Conservation (phyloP, 2,888 invertebrate species). For the Papilio elwesi region DNA sequence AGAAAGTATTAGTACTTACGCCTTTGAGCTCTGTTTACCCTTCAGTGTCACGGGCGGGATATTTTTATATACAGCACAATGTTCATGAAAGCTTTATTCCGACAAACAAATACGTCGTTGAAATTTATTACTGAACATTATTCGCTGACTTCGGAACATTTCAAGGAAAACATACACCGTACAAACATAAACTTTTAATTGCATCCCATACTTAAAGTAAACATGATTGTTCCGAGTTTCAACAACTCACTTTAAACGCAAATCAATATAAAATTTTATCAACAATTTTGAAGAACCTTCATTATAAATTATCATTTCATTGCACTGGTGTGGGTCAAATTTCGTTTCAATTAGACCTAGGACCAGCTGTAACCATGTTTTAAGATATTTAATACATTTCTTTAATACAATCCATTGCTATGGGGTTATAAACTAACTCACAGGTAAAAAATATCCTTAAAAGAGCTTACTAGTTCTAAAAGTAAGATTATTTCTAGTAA, state of each 20-base stretch:
- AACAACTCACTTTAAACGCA: background rate
- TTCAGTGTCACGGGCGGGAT: no score
- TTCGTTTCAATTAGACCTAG: slow-evolving; percentile 9
- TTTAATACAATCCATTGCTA: no score
- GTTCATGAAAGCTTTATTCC: background rate
- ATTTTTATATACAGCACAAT: no score
- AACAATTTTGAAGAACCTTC: background rate
- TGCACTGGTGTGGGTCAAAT: background rate
- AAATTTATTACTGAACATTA: background rate
- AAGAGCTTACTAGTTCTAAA: no score
- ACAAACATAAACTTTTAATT: slow-evolving; percentile 14
- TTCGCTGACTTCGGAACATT: background rate
- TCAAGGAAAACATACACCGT: background rate
- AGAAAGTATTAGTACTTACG: no score
- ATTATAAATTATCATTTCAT: slow-evolving; percentile 12
- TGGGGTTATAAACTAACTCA: no score
- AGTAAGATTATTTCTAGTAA: no score
- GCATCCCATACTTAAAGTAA: background rate
- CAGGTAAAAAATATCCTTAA: no score
- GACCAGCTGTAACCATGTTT: background rate
- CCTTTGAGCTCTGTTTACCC: no score
- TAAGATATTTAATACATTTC: background rate
- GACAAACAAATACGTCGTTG: background rate
- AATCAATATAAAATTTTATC: slow-evolving; percentile 4
- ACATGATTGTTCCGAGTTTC: background rate